Evolutionary conservation across 2,888 invertebrate genomes (phyloP), one percentile per base, ranked within the genome.

Genomic region (Dynastes grantii): DNA sequence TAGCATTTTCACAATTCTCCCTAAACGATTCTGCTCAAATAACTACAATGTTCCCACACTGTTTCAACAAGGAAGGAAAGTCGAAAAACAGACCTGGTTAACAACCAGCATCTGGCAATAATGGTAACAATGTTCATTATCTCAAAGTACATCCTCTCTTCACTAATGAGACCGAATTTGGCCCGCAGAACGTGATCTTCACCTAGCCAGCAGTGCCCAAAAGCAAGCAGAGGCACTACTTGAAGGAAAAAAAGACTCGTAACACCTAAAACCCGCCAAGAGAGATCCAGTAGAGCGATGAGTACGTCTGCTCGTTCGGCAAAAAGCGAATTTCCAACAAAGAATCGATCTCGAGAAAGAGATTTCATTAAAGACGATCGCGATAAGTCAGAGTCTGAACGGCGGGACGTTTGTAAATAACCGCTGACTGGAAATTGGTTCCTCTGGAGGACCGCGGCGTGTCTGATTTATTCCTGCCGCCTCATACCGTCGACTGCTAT

Each of bases 351-450:
- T 11, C 29, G n/a, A n/a, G 22, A 40, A 65, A 65, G 45, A 67
- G 65, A 67, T 67, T 67, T 67, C 65, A 67, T 67, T 67, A 67
- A 67, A 67, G 40, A 22, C 40, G 40, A 40, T 67, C 65, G 65
- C 65, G 65, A 67, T 67, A 67, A 67, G 65, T 67, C 65, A 67
- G 65, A 22, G 32, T 32, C 32, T 40, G 65, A 49, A 6, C 16
- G 40, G 40, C 22, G 45, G 65, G 40, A 67, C 65, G 65, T 67
- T 67, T 8, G 22, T 67, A 67, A 67, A 67, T 67, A 67, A 67
- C 65, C 65, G 65, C 65, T 49, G 65, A 67, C 40, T 55, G 22
- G 45, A 67, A 67, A 67, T 67, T 67, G 65, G 40, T 67, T 45
- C 45, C 65, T 40, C 16, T 67, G 16, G 40, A 67, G 45, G 11